These are phyloP conservation scores for Polypedilum vanderplanki DNA, from an alignment of 1,140 invertebrate genomes.

Conservation along the genomic window DNA sequence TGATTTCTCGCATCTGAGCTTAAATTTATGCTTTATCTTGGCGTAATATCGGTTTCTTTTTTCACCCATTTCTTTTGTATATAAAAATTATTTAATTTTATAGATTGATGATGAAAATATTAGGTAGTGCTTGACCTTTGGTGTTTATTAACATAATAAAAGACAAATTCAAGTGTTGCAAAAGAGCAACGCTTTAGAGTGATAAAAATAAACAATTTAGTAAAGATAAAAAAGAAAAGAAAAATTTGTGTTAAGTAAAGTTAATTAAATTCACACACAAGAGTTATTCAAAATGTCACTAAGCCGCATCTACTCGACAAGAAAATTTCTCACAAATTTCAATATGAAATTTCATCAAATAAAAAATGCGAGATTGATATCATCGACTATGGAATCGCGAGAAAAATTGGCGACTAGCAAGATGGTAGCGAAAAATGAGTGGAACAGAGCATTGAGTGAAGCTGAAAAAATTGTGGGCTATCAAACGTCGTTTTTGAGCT, in stretches of 20 bases:
- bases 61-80: no score
- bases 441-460: conserved; percentile 85
- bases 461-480: conserved; percentile 95
- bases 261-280: not conserved
- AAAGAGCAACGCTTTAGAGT: not conserved
- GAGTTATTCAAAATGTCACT: not conserved
- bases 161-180: not conserved
- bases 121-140: not conserved
- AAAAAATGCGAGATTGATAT: not conserved
- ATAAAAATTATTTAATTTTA: no score
- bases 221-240: not conserved
- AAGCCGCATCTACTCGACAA: not conserved
- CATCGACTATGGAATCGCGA: not conserved
- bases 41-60: no score
- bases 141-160: not conserved
- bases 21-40: no score
- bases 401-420: conserved; percentile 31
- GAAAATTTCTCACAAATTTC: not conserved
- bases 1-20: not conserved
- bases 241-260: not conserved
- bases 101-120: not conserved
- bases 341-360: not conserved
- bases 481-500: conserved; percentile 84
- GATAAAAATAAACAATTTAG: not conserved
- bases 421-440: conserved; percentile 58